Percentiles rank a stretch among this genome's conserved stretches.
Evolutionary conservation across 2,888 invertebrate genomes (phyloP).

Genomic region (Diogma glabrata): DNA sequence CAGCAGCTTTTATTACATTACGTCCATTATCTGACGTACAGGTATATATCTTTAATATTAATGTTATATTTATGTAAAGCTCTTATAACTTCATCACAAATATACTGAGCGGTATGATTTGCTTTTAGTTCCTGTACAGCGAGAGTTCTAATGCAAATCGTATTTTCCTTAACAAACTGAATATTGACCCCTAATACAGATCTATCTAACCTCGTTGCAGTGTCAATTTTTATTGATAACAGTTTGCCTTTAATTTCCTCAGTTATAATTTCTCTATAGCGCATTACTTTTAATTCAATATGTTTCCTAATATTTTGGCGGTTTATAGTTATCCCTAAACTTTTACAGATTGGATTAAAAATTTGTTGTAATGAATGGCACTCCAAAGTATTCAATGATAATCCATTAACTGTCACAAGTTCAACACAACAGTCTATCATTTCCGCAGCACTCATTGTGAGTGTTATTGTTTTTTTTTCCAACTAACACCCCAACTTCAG

Average conservation of each 20-base stretch:
- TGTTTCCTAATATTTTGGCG: constrained; percentile 1
- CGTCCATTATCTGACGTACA: background rate
- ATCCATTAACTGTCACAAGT: constrained; percentile 1
- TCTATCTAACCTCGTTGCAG: constrained; percentile 9
- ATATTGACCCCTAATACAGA: constrained; percentile 8
- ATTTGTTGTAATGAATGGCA: constrained; percentile 1
- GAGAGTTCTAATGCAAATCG: constrained; percentile 2
- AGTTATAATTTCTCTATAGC: constrained; percentile 1
- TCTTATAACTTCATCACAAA: background rate
- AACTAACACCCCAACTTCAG: background rate
- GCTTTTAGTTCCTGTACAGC: background rate
- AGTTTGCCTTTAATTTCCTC: constrained; percentile 3
- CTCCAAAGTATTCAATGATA: constrained; percentile 1
- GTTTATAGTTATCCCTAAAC: constrained; percentile 5
- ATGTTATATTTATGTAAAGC: background rate
- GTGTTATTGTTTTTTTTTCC: background rate
- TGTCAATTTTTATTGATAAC: constrained; percentile 7
- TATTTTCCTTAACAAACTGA: constrained; percentile 7
- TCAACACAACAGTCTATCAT: background rate
- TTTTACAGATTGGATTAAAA: constrained; percentile 4
- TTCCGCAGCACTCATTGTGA: background rate
- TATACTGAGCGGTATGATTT: background rate
- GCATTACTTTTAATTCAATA: background rate
- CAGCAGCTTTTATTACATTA: background rate
- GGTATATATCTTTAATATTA: background rate